phyloP scores from a whole-genome alignment of 2,888 invertebrate genomes.

The Drosophila putrida region DNA sequence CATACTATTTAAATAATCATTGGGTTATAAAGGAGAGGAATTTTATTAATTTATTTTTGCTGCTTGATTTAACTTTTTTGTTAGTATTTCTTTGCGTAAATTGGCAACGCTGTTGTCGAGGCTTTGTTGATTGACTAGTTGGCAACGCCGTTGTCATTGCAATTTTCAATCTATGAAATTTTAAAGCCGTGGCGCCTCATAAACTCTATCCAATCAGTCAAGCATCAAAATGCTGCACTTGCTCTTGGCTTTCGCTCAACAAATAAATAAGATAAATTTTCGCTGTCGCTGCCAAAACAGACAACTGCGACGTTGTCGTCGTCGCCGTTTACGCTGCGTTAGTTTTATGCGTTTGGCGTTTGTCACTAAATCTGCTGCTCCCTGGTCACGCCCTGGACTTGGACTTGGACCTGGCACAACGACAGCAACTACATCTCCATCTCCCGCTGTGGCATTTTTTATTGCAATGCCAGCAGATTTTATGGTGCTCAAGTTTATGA shows the following conservation, averaged over 20 bases:
- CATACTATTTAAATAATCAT: no score
- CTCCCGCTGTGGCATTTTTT: slow-evolving; percentile 81
- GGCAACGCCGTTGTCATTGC: slow-evolving; percentile 8
- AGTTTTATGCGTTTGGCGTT: slow-evolving; percentile 81
- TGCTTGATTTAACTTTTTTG: neutral
- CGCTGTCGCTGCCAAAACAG: slow-evolving; percentile 76
- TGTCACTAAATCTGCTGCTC: slow-evolving; percentile 60
- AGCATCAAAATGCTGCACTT: slow-evolving; percentile 80
- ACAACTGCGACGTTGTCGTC: slow-evolving; percentile 25
- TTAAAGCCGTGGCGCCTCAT: slow-evolving; percentile 48
- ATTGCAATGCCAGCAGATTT: slow-evolving; percentile 84
- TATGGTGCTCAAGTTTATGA: slow-evolving; percentile 85
- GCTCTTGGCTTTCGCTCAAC: slow-evolving; percentile 63
- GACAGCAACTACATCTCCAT: slow-evolving; percentile 40
- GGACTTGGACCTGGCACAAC: slow-evolving; percentile 64
- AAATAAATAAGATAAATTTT: slow-evolving; percentile 81
- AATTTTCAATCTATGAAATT: neutral
- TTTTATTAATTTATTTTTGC: no score
- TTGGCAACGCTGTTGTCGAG: neutral
- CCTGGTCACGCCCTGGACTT: slow-evolving; percentile 67
- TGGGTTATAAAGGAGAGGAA: no score
- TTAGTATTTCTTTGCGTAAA: neutral
- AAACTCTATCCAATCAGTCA: slow-evolving; percentile 77
- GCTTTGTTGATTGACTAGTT: slow-evolving; percentile 2
- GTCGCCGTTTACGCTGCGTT: slow-evolving; percentile 84